Conservation (phyloP, 2,888 invertebrate species). For the Archaeoteleia sp. region DNA sequence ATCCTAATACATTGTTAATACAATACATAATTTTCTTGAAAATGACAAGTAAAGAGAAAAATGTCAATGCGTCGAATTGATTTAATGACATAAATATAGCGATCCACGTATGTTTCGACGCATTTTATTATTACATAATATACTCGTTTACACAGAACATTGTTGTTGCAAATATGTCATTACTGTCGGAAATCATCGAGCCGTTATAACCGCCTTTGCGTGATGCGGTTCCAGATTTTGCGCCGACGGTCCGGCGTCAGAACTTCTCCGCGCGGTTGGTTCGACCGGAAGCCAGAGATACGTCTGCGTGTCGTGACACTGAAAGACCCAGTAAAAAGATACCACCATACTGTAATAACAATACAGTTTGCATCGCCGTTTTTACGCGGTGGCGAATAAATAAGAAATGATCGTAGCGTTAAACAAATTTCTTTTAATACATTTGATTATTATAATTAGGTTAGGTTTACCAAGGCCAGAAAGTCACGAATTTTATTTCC, state of each 20-base stretch:
- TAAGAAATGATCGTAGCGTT: no score
- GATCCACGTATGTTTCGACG: conserved; percentile 9
- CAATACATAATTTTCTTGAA: no score
- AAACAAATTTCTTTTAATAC: no score
- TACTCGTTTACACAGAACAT: conserved; percentile 68
- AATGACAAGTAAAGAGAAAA: no score
- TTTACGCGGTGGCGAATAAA: background rate
- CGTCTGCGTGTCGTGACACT: conserved; percentile 46
- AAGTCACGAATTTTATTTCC: no score
- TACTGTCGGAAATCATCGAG: conserved; percentile 67
- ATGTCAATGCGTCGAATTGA: no score
- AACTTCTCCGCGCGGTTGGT: conserved; percentile 52
- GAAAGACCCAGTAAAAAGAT: conserved; percentile 44
- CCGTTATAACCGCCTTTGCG: conserved; percentile 60
- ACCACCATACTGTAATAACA: conserved; percentile 8
- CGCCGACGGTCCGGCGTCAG: conserved; percentile 42
- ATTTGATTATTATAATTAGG: no score
- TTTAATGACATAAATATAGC: no score
- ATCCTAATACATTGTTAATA: no score
- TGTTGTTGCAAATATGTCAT: conserved; percentile 70
- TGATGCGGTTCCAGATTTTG: conserved; percentile 63
- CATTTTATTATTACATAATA: conserved; percentile 64
- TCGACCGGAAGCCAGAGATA: conserved; percentile 62
- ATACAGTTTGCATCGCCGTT: conserved; percentile 1
- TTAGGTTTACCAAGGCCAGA: no score